phyloP scores from a whole-genome alignment of 2,888 invertebrate genomes.

The Lasioglossum morio region DNA sequence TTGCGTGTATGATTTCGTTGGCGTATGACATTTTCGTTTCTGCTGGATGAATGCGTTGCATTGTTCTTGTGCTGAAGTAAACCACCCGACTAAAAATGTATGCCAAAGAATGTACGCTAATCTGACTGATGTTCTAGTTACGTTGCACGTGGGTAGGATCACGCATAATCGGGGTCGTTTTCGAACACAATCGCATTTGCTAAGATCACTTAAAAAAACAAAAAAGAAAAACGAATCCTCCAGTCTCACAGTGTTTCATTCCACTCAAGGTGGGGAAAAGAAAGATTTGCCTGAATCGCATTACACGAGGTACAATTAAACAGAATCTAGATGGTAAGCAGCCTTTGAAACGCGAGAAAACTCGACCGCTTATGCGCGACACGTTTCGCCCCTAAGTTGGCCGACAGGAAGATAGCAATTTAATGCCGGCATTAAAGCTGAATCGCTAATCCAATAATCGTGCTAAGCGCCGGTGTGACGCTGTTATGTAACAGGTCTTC shows the following conservation, averaged over 20 bases:
- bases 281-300: constrained; percentile 6
- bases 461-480: constrained; percentile 77
- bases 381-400: constrained; percentile 39
- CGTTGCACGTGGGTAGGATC: constrained; percentile 36
- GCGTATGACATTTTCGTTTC: not conserved
- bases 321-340: constrained; percentile 14
- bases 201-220: not conserved
- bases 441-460: constrained; percentile 73
- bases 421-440: constrained; percentile 62
- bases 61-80: constrained; percentile 28
- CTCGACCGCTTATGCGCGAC: constrained; percentile 41
- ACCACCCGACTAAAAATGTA: constrained; percentile 11
- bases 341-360: constrained; percentile 41
- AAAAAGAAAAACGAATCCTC: too few species aligned
- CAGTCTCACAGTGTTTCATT: not conserved
- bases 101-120: constrained; percentile 22
- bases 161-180: not conserved
- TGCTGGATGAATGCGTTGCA: constrained; percentile 21
- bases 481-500: constrained; percentile 81
- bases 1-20: not conserved
- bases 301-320: not conserved
- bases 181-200: not conserved
- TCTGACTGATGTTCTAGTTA: constrained; percentile 20
- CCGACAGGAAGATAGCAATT: constrained; percentile 58
- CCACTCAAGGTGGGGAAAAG: not conserved